Conservation (phyloP, 2,888 invertebrate species). For the Camptogramma bilineatum region DNA sequence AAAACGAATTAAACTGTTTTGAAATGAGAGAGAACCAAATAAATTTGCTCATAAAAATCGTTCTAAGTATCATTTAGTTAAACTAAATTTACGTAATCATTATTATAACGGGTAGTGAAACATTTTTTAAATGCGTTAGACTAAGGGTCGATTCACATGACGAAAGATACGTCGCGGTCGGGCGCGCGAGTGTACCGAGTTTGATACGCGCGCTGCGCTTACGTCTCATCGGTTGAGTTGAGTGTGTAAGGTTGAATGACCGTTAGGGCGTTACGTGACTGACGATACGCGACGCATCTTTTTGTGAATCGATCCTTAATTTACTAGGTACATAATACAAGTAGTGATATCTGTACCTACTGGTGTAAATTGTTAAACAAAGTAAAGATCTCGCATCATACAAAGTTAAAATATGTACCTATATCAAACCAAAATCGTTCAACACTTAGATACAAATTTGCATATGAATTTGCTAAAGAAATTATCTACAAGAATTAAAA, state of each 20-base stretch:
- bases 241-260: too few species aligned
- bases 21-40: constrained; percentile 42
- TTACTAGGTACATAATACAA: neutral
- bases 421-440: constrained; percentile 13
- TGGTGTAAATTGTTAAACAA: neutral
- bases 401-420: constrained; percentile 8
- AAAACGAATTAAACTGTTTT: constrained; percentile 22
- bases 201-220: too few species aligned
- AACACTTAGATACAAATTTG: neutral
- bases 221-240: too few species aligned
- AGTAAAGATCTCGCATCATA: constrained; percentile 21
- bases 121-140: neutral
- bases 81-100: neutral
- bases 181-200: too few species aligned
- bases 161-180: too few species aligned
- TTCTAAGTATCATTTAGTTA: constrained; percentile 26
- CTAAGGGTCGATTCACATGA: too few species aligned
- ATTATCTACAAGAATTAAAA: neutral
- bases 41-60: constrained; percentile 39
- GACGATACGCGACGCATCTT: too few species aligned
- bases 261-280: too few species aligned
- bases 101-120: neutral
- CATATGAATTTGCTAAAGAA: constrained; percentile 16
- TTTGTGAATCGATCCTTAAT: too few species aligned
- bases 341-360: neutral